Evolutionary conservation across 2,113 vertebrate genomes (phyloP), one percentile per base, ranked within the genome.

Genomic region (Corydoras maculifer): DNA sequence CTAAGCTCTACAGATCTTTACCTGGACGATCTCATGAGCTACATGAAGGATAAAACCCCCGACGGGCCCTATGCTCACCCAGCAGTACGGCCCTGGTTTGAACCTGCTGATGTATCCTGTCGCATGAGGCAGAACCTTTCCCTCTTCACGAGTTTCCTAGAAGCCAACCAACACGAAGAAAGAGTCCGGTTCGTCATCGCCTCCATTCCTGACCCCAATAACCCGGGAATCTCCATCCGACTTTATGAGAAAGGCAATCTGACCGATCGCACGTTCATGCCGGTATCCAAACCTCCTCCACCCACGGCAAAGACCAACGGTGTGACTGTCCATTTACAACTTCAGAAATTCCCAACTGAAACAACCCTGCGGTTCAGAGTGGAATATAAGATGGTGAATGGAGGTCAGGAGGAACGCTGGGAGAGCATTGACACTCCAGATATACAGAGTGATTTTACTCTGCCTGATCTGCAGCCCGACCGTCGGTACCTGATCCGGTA

Each of bases 1-100:
- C 43, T 83, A 49, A 77, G 49, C 55, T 49, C 7, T 5, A 11
- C 3, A 58, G 82, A 85, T 30, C 60, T 58, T 0, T 76, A 68
- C n/a, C 73, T 82, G 25, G 15, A n/a, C 18, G 30, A 12, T n/a
- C 18, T 3, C 11, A 10, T 18, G 13, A 25, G 9, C 43, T 18
- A 49, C 62, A 63, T 18, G 43, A 43, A 25, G 18, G 18, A 25
- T 25, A 2, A 25, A 25, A 2, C 18, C 18, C 18, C 18, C 1
- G 18, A 25, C 18, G 1, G 18, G 18, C 18, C 18, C 18, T 25
- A 25, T 2, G 18, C 18, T 25, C 18, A 25, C 18, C 18, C 18
- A 25, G 18, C 18, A 25, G 18, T 35, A 63, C 3, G 18, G 43
- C 30, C 25, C 8, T 70, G 67, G 74, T 70, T 70, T 12, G 43